Conservation (phyloP, 2,888 invertebrate genomes). For the Muschampia plurimacula region DNA sequence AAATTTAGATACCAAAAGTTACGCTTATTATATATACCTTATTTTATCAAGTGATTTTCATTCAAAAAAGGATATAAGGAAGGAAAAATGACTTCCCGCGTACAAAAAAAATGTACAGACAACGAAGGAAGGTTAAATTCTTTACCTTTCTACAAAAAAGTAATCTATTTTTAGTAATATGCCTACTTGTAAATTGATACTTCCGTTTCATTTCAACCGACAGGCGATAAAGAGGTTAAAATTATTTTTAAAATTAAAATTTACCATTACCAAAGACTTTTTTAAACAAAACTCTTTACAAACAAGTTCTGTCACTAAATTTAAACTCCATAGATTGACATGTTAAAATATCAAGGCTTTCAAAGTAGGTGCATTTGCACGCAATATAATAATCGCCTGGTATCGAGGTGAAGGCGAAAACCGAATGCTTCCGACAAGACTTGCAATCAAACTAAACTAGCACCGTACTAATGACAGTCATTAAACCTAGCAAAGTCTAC, state of each 20-base stretch:
- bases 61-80: no score
- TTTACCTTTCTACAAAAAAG: not conserved
- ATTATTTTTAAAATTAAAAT: not conserved
- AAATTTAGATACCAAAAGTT: no score
- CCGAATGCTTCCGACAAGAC: constrained; percentile 59
- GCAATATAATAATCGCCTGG: constrained; percentile 58
- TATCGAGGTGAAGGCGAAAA: constrained; percentile 73
- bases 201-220: not conserved
- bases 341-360: constrained; percentile 56
- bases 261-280: not conserved
- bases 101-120: no score
- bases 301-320: constrained; percentile 1
- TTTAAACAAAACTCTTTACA: not conserved
- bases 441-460: constrained; percentile 41
- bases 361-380: constrained; percentile 53
- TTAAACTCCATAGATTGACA: constrained; percentile 36
- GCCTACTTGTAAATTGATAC: not conserved
- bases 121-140: not conserved
- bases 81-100: no score
- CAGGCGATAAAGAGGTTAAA: not conserved
- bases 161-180: not conserved
- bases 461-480: constrained; percentile 17
- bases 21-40: no score
- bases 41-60: no score
- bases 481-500: not conserved